A percentile compares a stretch with the other conserved stretches of the same genome.
Conservation (phyloP, 2,888 invertebrate genomes). For the Eupithecia exiguata region DNA sequence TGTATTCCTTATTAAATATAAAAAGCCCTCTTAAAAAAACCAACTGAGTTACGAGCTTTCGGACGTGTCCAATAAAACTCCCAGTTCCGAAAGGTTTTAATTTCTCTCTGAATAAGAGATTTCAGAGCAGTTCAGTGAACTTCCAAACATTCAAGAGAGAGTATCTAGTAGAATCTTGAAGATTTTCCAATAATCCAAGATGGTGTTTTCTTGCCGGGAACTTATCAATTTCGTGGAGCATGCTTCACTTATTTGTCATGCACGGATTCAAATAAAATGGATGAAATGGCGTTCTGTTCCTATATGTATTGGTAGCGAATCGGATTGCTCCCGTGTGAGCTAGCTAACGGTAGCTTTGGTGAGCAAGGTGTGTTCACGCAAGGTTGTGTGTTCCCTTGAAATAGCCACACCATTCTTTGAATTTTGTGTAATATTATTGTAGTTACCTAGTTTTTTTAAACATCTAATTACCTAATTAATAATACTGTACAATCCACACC, state of each 20-base stretch:
- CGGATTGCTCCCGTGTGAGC: too few species aligned
- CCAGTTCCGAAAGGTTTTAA: not conserved
- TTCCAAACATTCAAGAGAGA: not conserved
- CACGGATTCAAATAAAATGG: not conserved
- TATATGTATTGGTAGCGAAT: too few species aligned
- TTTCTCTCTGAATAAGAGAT: not conserved
- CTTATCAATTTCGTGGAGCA: not conserved
- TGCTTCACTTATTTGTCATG: not conserved
- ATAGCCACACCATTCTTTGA: too few species aligned
- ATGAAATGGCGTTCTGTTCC: not conserved
- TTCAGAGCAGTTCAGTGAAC: not conserved
- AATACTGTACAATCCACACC: too few species aligned
- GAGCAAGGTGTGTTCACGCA: too few species aligned
- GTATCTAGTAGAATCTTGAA: not conserved
- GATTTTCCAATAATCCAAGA: not conserved
- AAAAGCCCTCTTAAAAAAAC: not conserved
- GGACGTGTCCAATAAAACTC: not conserved
- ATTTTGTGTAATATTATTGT: too few species aligned
- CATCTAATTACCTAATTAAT: too few species aligned
- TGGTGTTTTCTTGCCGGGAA: not conserved
- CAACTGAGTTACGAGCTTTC: not conserved
- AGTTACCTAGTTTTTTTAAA: too few species aligned
- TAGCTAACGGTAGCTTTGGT: too few species aligned
- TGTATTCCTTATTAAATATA: not conserved
- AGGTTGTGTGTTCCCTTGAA: too few species aligned